Evolutionary conservation across 2,113 vertebrate species (phyloP).

Genomic region (Dromaius novaehollandiae): DNA sequence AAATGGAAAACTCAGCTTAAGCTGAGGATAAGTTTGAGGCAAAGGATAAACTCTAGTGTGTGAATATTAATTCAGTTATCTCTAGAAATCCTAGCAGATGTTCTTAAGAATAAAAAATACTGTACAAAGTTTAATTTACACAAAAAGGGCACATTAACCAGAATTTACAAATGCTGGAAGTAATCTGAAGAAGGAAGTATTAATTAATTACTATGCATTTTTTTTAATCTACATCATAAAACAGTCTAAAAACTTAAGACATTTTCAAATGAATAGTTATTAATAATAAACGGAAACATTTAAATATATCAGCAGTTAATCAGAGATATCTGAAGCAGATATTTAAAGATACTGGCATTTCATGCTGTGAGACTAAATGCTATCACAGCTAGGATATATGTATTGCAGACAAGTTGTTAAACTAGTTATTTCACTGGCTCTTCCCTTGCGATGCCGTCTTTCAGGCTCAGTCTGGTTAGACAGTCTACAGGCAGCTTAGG

Average conservation of each 20-base stretch:
- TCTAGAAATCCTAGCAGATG: background rate
- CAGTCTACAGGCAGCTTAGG: background rate
- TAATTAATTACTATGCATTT: constrained; percentile 35
- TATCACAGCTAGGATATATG: background rate
- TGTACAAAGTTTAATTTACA: background rate
- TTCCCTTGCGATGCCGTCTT: background rate
- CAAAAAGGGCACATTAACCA: background rate
- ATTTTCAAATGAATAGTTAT: constrained; percentile 49
- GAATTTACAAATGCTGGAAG: background rate
- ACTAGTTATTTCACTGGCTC: background rate
- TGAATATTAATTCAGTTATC: background rate
- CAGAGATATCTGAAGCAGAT: background rate
- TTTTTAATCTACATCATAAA: background rate
- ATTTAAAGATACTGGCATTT: background rate
- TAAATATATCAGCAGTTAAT: constrained; percentile 51
- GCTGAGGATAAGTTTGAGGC: background rate
- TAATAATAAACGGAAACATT: constrained; percentile 45
- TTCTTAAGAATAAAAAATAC: background rate
- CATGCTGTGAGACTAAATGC: constrained; percentile 8
- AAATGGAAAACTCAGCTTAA: background rate
- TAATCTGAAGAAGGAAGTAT: constrained; percentile 46
- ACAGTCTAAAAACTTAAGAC: background rate
- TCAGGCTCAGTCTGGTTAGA: background rate
- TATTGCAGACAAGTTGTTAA: rapidly evolving
- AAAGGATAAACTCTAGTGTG: background rate